phyloP scores from a whole-genome alignment of 2,797 vertebrate genomes.

The Momotus momota region DNA sequence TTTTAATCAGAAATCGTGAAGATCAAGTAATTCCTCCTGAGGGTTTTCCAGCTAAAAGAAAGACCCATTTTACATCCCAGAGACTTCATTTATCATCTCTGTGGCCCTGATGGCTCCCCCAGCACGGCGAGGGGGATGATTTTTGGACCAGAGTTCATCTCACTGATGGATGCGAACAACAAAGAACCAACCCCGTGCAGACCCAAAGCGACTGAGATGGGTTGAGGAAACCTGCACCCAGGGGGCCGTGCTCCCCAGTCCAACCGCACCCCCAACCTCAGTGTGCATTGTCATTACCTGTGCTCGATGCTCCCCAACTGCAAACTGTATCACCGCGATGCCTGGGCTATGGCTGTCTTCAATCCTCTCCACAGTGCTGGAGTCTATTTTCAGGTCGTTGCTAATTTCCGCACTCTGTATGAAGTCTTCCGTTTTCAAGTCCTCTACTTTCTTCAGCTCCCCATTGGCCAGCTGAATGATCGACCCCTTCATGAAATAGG shows the following conservation, averaged over 20 bases:
- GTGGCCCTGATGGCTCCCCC: neutral
- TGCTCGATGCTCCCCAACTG: conserved; percentile 93
- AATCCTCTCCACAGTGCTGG: conserved; percentile 96
- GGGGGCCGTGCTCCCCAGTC: fast-evolving
- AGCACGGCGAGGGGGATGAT: fast-evolving
- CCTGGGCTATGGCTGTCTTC: conserved; percentile 90
- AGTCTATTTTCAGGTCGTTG: conserved; percentile 97
- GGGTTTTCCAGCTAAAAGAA: neutral
- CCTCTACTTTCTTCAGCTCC: conserved; percentile 97
- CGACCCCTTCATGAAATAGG: conserved; percentile 97
- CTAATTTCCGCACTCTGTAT: conserved; percentile 99
- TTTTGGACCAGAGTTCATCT: neutral
- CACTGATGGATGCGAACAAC: fast-evolving
- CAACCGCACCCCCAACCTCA: neutral
- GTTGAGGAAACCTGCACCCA: neutral
- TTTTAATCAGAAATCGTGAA: neutral
- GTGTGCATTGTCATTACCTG: conserved; percentile 82
- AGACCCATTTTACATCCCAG: neutral
- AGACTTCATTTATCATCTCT: neutral
- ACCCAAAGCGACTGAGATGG: neutral
- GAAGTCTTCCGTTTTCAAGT: conserved; percentile 98
- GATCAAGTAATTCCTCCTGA: neutral
- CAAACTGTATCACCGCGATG: conserved; percentile 94
- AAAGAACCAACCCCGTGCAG: fast-evolving
- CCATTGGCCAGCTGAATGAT: conserved; percentile 98